These are phyloP conservation scores for Rhombomys opimus DNA, from an alignment of 2,113 vertebrate species.

Conservation along the genomic window DNA sequence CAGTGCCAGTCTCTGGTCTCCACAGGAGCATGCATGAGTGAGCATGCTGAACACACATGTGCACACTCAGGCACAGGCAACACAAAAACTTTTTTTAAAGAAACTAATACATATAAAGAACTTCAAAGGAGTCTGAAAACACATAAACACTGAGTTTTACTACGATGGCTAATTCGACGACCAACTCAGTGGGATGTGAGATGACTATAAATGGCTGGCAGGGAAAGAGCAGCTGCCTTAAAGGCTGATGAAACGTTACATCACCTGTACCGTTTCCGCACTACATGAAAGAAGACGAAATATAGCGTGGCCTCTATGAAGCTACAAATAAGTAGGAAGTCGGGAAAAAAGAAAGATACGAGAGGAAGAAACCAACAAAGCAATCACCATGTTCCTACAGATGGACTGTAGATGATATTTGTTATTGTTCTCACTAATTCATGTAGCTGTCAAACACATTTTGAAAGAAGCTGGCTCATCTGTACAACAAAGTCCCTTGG, in stretches of 20 bases:
- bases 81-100: background rate
- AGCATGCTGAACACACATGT: background rate
- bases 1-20: background rate
- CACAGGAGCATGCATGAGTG: background rate
- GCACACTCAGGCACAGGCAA: background rate
- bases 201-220: background rate
- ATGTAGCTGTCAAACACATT: conserved; percentile 19
- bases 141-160: background rate
- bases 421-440: background rate
- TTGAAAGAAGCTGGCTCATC: background rate
- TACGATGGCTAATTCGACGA: background rate
- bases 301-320: background rate
- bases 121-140: background rate
- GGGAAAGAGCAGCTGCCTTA: background rate
- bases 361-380: conserved; percentile 4
- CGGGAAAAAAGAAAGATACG: background rate
- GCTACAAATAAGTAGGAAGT: background rate
- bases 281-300: background rate
- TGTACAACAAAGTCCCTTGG: background rate
- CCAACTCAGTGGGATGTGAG: background rate
- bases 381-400: background rate
- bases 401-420: background rate
- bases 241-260: rapidly evolving
- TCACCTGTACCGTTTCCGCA: too few relatives aligned
- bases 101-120: background rate